Evolutionary conservation across 2,113 vertebrate species (phyloP).

Genomic region (Periophthalmodon schlosseri): DNA sequence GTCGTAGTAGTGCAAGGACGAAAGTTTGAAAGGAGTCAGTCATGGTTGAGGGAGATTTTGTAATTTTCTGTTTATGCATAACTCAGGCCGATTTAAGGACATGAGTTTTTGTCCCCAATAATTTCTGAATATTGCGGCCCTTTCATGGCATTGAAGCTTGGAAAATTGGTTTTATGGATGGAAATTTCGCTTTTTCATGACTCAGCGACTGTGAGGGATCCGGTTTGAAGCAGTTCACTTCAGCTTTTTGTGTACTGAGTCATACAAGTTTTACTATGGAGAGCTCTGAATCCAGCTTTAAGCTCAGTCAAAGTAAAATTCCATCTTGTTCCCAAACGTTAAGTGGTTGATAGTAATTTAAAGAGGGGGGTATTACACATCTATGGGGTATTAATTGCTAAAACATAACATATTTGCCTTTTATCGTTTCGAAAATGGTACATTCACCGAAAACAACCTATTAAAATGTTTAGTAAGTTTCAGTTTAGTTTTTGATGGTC

Average conservation of each 20-base stretch:
- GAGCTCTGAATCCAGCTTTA: not conserved
- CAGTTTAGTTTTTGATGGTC: no score
- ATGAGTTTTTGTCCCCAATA: slow-evolving; percentile 15
- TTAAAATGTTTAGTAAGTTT: no score
- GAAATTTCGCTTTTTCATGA: slow-evolving; percentile 2
- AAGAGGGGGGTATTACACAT: no score
- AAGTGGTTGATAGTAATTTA: no score
- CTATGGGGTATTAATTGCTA: no score
- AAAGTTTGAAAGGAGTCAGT: slow-evolving; percentile 26
- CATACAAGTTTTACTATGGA: not conserved
- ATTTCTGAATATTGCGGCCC: slow-evolving; percentile 16
- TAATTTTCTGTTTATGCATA: slow-evolving; percentile 27
- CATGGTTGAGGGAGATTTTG: slow-evolving; percentile 20
- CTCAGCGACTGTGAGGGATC: not conserved
- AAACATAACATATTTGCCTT: no score
- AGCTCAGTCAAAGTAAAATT: not conserved
- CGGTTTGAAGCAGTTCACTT: not conserved
- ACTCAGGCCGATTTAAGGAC: not conserved
- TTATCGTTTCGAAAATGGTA: no score
- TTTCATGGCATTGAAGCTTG: slow-evolving; percentile 11
- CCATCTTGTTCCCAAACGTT: no score
- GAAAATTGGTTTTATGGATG: slow-evolving; percentile 14
- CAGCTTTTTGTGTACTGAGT: not conserved
- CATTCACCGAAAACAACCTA: no score
- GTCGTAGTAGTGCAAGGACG: slow-evolving; percentile 15